A percentile compares a stretch with the other conserved stretches of the same genome.
phyloP scores from a whole-genome alignment of 1,140 invertebrate species.

The Copidosoma floridanum region DNA sequence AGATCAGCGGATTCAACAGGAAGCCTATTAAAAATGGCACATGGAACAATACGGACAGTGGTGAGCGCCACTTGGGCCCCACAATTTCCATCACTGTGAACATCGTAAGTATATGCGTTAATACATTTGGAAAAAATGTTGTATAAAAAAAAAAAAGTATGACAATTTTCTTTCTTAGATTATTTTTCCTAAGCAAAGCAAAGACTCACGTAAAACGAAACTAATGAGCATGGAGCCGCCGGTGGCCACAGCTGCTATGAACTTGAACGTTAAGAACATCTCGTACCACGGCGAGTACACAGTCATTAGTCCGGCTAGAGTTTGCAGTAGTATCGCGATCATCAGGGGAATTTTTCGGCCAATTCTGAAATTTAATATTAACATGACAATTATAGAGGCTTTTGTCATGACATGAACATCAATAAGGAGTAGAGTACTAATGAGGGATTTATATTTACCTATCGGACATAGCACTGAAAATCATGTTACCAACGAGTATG shows the following conservation, averaged over 20 bases:
- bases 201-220: constrained; percentile 63
- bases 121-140: neutral
- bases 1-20: constrained; percentile 55
- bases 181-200: neutral
- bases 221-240: constrained; percentile 65
- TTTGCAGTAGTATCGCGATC: constrained; percentile 65
- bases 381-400: too few relatives aligned
- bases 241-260: constrained; percentile 68
- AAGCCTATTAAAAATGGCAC: constrained; percentile 56
- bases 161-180: too few relatives aligned
- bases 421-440: too few relatives aligned
- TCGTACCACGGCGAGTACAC: constrained; percentile 68
- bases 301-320: constrained; percentile 62
- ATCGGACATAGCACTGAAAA: constrained; percentile 73
- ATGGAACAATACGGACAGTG: constrained; percentile 70
- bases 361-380: constrained; percentile 56
- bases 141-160: neutral
- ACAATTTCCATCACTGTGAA: constrained; percentile 69
- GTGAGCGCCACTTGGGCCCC: constrained; percentile 67
- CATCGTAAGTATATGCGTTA: neutral
- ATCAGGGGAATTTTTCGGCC: constrained; percentile 69
- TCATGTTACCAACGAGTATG: constrained; percentile 69
- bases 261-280: constrained; percentile 68
- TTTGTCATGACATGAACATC: too few relatives aligned
- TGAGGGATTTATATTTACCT: constrained; percentile 59